Evolutionary conservation across 2,113 vertebrate genomes (phyloP).

Genomic region (Heterotilapia buettikoferi): DNA sequence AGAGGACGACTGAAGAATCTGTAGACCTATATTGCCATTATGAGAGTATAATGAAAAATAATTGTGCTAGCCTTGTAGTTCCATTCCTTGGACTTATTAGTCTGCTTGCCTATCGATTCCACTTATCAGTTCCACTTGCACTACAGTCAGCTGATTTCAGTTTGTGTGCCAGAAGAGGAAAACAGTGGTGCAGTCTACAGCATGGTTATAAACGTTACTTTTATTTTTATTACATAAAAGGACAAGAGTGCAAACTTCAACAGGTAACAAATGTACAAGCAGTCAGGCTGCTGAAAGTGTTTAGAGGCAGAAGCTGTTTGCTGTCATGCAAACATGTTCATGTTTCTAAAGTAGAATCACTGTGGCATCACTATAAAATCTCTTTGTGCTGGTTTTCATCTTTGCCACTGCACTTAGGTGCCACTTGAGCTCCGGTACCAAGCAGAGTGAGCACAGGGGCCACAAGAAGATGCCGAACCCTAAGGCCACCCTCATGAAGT

Average conservation of each 20-base stretch:
- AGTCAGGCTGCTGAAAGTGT: not conserved
- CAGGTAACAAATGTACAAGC: not conserved
- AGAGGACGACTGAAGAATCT: not conserved
- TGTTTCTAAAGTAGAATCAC: not conserved
- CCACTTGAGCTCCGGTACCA: not conserved
- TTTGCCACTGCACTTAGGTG: not conserved
- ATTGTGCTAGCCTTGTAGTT: not conserved
- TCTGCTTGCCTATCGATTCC: not conserved
- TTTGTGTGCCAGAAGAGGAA: not conserved
- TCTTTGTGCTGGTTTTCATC: not conserved
- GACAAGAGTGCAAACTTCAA: not conserved
- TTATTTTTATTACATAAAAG: not conserved
- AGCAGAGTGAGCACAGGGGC: not conserved
- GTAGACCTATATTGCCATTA: not conserved
- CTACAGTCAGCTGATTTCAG: not conserved
- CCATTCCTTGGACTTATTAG: not conserved
- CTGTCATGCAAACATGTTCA: not conserved
- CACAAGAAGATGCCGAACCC: not conserved
- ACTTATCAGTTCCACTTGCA: not conserved
- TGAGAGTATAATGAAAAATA: not conserved
- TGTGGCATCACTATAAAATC: not conserved
- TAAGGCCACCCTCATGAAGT: not conserved
- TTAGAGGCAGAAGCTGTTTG: not conserved
- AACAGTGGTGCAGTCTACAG: not conserved
- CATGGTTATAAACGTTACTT: not conserved